phyloP scores from a whole-genome alignment of 2,113 vertebrate genomes.

The Piaya cayana region DNA sequence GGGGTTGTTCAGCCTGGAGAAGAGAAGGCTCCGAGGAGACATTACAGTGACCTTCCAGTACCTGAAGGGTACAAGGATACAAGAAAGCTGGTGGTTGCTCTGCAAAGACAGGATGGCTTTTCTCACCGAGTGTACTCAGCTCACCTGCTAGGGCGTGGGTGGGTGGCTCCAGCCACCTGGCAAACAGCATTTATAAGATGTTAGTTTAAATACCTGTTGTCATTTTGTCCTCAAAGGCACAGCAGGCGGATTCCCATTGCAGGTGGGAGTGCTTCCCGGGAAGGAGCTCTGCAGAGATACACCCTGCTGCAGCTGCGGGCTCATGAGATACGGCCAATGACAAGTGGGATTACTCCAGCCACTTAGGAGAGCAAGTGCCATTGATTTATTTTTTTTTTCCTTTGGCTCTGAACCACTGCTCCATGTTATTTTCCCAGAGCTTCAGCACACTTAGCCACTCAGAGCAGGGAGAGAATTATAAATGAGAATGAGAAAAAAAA shows the following conservation, averaged over 20 bases:
- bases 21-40: no score
- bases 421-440: neutral
- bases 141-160: rapidly evolving
- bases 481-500: no score
- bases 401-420: neutral
- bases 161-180: neutral
- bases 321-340: rapidly evolving
- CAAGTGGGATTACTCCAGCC: neutral
- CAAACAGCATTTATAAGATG: neutral
- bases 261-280: rapidly evolving
- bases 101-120: rapidly evolving
- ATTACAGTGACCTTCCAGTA: no score
- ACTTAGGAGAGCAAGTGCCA: neutral
- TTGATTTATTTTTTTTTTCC: neutral
- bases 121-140: neutral
- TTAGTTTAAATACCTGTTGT: neutral
- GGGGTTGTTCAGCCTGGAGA: no score
- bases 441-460: neutral
- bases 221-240: neutral
- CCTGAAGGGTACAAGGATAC: no score
- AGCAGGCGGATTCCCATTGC: rapidly evolving
- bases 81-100: no score
- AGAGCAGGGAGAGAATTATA: neutral
- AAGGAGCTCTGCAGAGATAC: rapidly evolving
- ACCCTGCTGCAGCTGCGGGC: neutral